These are phyloP conservation scores for Molorchus minor DNA, from an alignment of 2,888 invertebrate genomes.

Conservation along the genomic window DNA sequence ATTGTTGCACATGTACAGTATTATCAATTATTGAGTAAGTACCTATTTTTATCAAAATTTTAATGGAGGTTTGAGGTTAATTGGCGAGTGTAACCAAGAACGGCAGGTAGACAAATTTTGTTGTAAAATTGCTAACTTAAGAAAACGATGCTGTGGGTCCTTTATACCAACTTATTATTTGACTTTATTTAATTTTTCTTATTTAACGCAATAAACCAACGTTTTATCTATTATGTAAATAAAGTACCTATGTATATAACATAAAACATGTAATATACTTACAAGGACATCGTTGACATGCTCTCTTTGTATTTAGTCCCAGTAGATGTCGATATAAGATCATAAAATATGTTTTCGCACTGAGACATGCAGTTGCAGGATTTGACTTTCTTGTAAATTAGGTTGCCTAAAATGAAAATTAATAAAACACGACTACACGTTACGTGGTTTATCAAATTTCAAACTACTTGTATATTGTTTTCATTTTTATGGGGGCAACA, in stretches of 20 bases:
- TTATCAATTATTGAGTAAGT: no score
- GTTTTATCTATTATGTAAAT: neutral
- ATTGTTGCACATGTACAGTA: no score
- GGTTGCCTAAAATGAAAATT: constrained; percentile 15
- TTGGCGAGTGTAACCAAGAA: neutral
- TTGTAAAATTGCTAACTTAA: neutral
- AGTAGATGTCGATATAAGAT: constrained; percentile 42
- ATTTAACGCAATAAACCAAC: neutral
- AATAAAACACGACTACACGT: neutral
- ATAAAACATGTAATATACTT: constrained; percentile 26
- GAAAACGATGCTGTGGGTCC: neutral
- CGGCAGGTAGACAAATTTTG: neutral
- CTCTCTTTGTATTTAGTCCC: constrained; percentile 30
- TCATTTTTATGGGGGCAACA: neutral
- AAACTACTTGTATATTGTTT: neutral
- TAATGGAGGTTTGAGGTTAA: no score
- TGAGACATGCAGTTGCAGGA: constrained; percentile 51
- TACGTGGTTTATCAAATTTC: neutral
- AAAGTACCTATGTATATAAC: constrained; percentile 20
- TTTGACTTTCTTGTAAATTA: constrained; percentile 14
- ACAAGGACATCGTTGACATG: constrained; percentile 29
- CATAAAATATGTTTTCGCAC: constrained; percentile 55
- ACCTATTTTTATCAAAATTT: no score
- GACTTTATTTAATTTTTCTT: neutral
- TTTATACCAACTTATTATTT: neutral